These are phyloP conservation scores for Rafetus swinhoei DNA, from an alignment of 2,113 vertebrate species.

Conservation along the genomic window DNA sequence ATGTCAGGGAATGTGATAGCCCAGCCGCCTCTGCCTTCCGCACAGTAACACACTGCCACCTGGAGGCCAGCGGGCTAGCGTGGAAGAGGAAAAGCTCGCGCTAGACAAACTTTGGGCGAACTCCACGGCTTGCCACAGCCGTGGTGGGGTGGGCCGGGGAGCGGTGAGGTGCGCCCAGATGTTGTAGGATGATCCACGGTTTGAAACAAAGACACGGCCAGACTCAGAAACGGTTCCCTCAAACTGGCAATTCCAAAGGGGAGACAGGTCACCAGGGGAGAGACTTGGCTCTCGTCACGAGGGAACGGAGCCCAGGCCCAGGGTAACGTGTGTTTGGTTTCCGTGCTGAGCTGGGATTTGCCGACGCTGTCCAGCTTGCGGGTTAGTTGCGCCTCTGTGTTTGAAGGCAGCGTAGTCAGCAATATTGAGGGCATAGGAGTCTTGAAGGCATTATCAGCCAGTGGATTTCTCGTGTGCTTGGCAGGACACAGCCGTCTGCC, in stretches of 20 bases:
- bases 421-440: not conserved
- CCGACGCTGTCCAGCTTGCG: not conserved
- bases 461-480: not conserved
- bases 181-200: not conserved
- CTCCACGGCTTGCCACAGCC: not conserved
- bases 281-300: not conserved
- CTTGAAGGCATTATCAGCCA: not conserved
- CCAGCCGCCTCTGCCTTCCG: not conserved
- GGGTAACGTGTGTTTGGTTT: not conserved
- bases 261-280: not conserved
- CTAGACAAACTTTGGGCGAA: not conserved
- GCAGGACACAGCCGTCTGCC: not conserved
- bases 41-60: conserved; percentile 82
- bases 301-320: not conserved
- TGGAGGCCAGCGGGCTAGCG: conserved; percentile 50
- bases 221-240: not conserved
- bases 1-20: not conserved
- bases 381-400: not conserved
- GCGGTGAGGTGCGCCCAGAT: not conserved
- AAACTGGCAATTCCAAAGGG: not conserved
- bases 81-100: not conserved
- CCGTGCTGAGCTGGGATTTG: not conserved
- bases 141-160: too few species aligned
- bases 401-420: not conserved
- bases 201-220: not conserved